Evolutionary conservation across 2,888 invertebrate species (phyloP).

Genomic region (Zygothrica quintamaculata): DNA sequence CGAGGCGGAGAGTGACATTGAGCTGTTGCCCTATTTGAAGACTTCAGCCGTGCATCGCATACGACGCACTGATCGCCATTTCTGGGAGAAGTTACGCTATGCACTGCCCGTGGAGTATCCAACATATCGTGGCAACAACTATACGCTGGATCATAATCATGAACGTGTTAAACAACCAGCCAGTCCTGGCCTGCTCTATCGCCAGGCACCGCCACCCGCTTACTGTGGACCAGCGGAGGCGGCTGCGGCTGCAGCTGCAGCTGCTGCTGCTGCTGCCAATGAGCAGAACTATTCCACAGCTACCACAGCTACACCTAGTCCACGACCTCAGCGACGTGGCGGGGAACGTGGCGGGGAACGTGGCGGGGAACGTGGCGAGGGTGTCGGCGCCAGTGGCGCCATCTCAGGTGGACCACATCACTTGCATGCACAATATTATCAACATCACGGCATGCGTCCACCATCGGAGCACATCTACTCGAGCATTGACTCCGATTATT

Average conservation of each 20-base stretch:
- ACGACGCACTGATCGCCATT: slow-evolving; percentile 94
- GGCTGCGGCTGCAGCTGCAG: slow-evolving; percentile 22
- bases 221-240: slow-evolving; percentile 85
- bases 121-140: slow-evolving; percentile 92
- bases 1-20: slow-evolving; percentile 94
- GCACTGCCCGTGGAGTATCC: slow-evolving; percentile 92
- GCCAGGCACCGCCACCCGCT: slow-evolving; percentile 84
- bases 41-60: slow-evolving; percentile 91
- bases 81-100: slow-evolving; percentile 96
- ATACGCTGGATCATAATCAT: slow-evolving; percentile 89
- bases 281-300: slow-evolving; percentile 88
- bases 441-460: slow-evolving; percentile 86
- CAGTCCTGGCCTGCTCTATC: slow-evolving; percentile 83
- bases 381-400: slow-evolving; percentile 62
- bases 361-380: slow-evolving; percentile 77
- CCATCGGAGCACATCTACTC: slow-evolving; percentile 95
- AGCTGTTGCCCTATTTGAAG: slow-evolving; percentile 94
- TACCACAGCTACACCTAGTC: slow-evolving; percentile 87
- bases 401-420: slow-evolving; percentile 82
- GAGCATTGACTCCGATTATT: slow-evolving; percentile 94
- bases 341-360: slow-evolving; percentile 45
- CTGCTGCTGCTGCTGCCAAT: slow-evolving; percentile 64
- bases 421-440: slow-evolving; percentile 80
- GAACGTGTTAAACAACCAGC: slow-evolving; percentile 84
- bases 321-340: slow-evolving; percentile 85